Evolutionary conservation across 35 echinoderm and acorn worm species (phyloP).

Genomic region (Strongylocentrotus purpuratus): DNA sequence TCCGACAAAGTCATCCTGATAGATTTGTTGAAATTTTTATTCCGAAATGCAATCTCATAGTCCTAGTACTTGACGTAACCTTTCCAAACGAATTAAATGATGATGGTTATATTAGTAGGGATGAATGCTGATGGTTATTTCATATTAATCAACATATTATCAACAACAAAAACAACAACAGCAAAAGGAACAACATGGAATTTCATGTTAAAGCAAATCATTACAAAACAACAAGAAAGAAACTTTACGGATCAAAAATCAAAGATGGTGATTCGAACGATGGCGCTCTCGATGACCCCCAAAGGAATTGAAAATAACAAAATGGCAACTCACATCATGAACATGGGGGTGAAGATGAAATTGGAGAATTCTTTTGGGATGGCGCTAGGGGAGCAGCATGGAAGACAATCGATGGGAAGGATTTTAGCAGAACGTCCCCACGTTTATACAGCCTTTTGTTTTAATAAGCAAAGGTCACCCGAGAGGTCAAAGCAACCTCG

Average conservation of each 20-base stretch:
- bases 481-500: background rate
- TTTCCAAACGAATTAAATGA: too few species aligned
- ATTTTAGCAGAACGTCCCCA: constrained; percentile 2
- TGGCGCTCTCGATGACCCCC: background rate
- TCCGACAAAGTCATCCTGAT: too few species aligned
- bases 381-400: background rate
- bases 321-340: background rate
- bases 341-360: background rate
- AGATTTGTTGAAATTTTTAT: too few species aligned
- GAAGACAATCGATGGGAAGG: background rate
- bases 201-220: too few species aligned
- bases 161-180: too few species aligned
- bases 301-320: constrained; percentile 13
- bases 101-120: too few species aligned
- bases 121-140: too few species aligned
- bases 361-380: background rate
- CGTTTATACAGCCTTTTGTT: constrained; percentile 16
- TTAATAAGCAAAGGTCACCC: background rate
- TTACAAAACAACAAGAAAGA: too few species aligned
- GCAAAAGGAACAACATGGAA: too few species aligned
- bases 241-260: background rate
- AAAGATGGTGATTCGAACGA: background rate
- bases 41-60: too few species aligned
- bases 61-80: too few species aligned
- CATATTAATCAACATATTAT: too few species aligned